A percentile compares a stretch with the other conserved stretches of the same genome.
Evolutionary conservation across 2,888 invertebrate species (phyloP).

Genomic region (Zhengitettix transpicula): DNA sequence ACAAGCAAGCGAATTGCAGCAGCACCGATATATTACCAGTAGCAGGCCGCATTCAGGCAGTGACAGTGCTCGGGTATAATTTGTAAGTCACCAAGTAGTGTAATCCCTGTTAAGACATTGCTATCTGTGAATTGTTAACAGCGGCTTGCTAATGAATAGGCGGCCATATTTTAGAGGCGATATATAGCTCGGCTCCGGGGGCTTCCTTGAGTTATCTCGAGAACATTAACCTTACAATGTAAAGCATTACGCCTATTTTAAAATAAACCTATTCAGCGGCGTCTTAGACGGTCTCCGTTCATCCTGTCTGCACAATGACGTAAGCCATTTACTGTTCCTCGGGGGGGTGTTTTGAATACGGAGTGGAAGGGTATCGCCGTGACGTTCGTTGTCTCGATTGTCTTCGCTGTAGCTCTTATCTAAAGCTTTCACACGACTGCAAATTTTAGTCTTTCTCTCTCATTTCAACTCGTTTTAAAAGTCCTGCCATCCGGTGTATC

Average conservation of each 20-base stretch:
- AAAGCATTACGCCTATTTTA: constrained; percentile 12
- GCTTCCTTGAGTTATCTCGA: not conserved
- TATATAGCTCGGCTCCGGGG: constrained; percentile 4
- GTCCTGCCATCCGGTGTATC: no score
- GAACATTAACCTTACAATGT: constrained; percentile 12
- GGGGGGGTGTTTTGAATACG: no score
- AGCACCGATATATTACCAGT: not conserved
- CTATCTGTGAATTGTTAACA: constrained; percentile 13
- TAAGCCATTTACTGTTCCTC: no score
- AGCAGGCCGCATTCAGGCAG: not conserved
- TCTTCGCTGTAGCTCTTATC: no score
- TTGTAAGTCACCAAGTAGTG: constrained; percentile 14
- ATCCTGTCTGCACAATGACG: no score
- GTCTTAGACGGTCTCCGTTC: not conserved
- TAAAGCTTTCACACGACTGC: no score
- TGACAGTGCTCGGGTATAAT: constrained; percentile 8
- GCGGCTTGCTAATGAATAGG: constrained; percentile 14
- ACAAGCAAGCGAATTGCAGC: not conserved
- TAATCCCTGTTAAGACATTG: constrained; percentile 13
- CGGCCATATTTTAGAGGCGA: constrained; percentile 13
- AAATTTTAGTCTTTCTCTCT: no score
- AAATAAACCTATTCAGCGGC: constrained; percentile 1
- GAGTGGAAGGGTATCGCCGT: no score
- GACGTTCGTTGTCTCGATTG: no score
- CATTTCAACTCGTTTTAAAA: no score